These are phyloP conservation scores for Hydrolagus colliei DNA, from an alignment of 2,797 vertebrate genomes.

Conservation along the genomic window DNA sequence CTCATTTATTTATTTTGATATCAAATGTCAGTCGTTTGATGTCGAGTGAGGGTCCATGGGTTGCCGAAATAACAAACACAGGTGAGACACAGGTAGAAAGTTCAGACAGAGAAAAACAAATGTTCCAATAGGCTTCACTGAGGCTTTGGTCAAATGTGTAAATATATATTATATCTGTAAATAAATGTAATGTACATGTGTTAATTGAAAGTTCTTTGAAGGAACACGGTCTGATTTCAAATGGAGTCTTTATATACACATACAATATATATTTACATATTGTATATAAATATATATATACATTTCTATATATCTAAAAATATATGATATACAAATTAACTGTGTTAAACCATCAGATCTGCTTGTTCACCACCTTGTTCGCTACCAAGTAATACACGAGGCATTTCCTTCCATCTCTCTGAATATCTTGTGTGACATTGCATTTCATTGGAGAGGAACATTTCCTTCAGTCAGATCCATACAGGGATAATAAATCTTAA, in stretches of 20 bases:
- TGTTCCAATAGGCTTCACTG: too few relatives aligned
- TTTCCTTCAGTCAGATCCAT: background rate
- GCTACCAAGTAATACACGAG: background rate
- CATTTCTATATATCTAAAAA: too few relatives aligned
- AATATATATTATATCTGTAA: background rate
- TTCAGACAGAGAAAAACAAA: background rate
- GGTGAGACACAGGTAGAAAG: background rate
- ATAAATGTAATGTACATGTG: background rate
- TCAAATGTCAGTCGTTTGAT: conserved; percentile 12
- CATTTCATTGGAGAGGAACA: conserved; percentile 1
- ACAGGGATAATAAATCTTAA: background rate
- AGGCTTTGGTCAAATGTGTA: background rate
- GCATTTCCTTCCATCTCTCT: background rate
- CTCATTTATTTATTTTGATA: background rate
- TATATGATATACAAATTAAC: too few relatives aligned
- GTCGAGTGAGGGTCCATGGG: background rate
- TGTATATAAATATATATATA: too few relatives aligned
- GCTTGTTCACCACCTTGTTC: background rate
- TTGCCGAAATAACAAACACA: conserved; percentile 2
- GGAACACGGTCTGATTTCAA: background rate
- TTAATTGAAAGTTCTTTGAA: background rate
- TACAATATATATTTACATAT: too few relatives aligned
- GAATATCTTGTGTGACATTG: background rate
- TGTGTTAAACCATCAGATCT: background rate
- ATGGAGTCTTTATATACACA: too few relatives aligned